Base-by-base conservation (phyloP, 2,888 invertebrate genomes). In the Lepidonotus clava region DNA sequence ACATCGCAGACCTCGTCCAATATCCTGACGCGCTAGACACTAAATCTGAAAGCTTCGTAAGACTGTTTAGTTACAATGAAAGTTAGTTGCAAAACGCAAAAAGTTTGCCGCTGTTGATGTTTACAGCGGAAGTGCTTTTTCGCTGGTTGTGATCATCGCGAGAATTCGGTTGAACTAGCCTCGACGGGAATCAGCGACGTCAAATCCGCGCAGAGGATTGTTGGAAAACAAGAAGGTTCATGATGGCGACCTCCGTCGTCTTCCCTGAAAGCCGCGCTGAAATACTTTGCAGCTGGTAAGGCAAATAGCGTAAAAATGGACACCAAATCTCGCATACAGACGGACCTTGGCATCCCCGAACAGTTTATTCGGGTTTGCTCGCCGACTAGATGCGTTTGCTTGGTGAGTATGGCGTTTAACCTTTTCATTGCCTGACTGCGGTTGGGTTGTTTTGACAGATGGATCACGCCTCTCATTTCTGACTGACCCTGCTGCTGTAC, bases 321-420 rank as follows among this genome's bases (percentile, higher is more conserved):
- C 51, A 28, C 46, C n/a, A 85, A 46, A 66, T n/a, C 66, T 21
- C 34, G n/a, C 24, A 36, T 85, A 18, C 41, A 71, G 32, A 32
- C 56, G n/a, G 46, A 85, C 28, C 67, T 85, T 18, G 71, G 71
- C 32, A 67, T 85, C 11, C 67, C 85, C 41, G 85, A 85, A 0
- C 41, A 46, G 41, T 85, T 40, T 46, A 32, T 41, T 28, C 66
- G 85, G 71, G 71, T 67, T 28, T 85, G 41, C 36, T 67, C 85
- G 71, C 40, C n/a, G 41, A 85, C 46, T 34, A 85, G 85, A 85
- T 41, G 46, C 40, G 71, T 85, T 24, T 85, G 85, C 61, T 38
- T 85, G 85, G 85, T 85, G 41, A 46, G 85, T 85, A 24, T 41
- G n/a, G 51, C 28, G 28, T 2, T 2, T 36, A 36, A 38, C 38